Conservation (phyloP, 2,797 vertebrate genomes). For the Tokudaia muenninki region DNA sequence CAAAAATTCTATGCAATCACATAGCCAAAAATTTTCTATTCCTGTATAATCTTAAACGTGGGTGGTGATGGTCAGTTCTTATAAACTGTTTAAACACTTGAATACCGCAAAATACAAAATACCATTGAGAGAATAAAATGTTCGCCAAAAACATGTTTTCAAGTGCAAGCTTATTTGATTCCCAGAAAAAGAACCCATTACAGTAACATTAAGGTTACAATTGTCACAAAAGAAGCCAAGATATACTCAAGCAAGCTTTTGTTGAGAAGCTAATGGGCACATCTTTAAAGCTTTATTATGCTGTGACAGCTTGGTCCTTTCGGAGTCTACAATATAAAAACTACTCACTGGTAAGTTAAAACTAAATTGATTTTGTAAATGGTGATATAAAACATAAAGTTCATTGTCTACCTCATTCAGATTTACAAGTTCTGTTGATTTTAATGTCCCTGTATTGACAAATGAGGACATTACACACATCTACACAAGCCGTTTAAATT, state of each 20-base stretch:
- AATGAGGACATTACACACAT: neutral
- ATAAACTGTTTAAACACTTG: slow-evolving; percentile 73
- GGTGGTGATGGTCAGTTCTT: slow-evolving; percentile 57
- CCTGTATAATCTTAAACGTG: slow-evolving; percentile 61
- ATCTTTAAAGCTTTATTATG: slow-evolving; percentile 59
- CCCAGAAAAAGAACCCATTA: slow-evolving; percentile 71
- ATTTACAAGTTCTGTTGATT: slow-evolving; percentile 33
- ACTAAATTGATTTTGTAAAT: slow-evolving; percentile 36
- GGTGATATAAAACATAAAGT: neutral
- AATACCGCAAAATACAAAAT: slow-evolving; percentile 64
- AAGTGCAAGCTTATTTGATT: slow-evolving; percentile 70
- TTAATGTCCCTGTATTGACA: neutral
- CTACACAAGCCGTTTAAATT: slow-evolving; percentile 9
- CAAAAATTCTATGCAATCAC: slow-evolving; percentile 11
- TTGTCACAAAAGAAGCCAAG: slow-evolving; percentile 65
- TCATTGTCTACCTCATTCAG: neutral
- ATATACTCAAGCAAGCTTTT: slow-evolving; percentile 55
- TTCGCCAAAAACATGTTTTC: slow-evolving; percentile 63
- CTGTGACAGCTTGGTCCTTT: slow-evolving; percentile 44
- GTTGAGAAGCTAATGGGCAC: slow-evolving; percentile 56
- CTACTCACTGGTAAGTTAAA: slow-evolving; percentile 8
- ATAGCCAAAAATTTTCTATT: slow-evolving; percentile 57
- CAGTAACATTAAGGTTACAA: slow-evolving; percentile 48
- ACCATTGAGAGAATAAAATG: slow-evolving; percentile 64
- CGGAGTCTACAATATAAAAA: slow-evolving; percentile 37